phyloP scores from a whole-genome alignment of 1,140 invertebrate genomes.

The Matsumurasca onukii region DNA sequence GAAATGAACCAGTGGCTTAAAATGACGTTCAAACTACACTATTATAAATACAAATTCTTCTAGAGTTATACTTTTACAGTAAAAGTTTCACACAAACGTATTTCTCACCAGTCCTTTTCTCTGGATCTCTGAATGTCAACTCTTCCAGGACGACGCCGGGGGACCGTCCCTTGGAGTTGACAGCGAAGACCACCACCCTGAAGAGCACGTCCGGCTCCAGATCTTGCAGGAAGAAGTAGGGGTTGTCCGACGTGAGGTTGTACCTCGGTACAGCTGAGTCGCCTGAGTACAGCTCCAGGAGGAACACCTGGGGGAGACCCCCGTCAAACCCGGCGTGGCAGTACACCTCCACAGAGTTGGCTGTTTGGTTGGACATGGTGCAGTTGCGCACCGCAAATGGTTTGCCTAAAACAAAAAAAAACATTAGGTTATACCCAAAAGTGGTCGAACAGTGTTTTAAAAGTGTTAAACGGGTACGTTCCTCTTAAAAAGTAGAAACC shows the following conservation, averaged over 20 bases:
- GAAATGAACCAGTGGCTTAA: no score
- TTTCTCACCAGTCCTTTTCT: slow-evolving; percentile 77
- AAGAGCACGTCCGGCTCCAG: slow-evolving; percentile 73
- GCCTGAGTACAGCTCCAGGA: slow-evolving; percentile 72
- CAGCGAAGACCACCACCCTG: slow-evolving; percentile 70
- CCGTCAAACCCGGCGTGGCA: slow-evolving; percentile 81
- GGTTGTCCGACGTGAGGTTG: slow-evolving; percentile 63
- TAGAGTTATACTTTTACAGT: no score
- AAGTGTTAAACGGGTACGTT: no score
- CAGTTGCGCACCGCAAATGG: slow-evolving; percentile 75
- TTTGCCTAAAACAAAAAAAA: slow-evolving; percentile 56
- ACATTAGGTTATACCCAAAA: neutral
- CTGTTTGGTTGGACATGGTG: slow-evolving; percentile 70
- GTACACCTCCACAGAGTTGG: slow-evolving; percentile 68
- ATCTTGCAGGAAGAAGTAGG: slow-evolving; percentile 67
- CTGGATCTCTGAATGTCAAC: slow-evolving; percentile 73
- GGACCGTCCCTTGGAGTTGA: slow-evolving; percentile 78
- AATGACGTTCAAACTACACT: no score
- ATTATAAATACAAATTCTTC: no score
- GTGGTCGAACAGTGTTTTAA: no score
- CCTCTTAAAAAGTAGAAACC: no score
- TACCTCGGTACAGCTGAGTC: slow-evolving; percentile 57
- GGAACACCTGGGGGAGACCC: slow-evolving; percentile 77
- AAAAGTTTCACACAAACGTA: no score
- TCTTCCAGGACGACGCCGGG: slow-evolving; percentile 67